phyloP scores from a whole-genome alignment of 2,797 vertebrate genomes.

The Muscicapa comitata region DNA sequence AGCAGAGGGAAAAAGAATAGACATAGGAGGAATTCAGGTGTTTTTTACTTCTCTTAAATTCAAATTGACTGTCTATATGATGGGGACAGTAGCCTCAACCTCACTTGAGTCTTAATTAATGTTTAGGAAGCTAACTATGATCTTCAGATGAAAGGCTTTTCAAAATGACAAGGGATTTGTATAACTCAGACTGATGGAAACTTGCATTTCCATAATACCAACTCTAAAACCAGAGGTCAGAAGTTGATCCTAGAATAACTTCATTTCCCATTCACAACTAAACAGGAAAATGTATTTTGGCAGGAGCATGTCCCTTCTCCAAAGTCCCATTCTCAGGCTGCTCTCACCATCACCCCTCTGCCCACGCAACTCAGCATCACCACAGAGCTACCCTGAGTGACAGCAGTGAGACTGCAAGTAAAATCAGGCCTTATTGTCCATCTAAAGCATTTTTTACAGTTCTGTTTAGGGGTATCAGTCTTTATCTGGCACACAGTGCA shows the following conservation, averaged over 20 bases:
- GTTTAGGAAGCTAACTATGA: conserved; percentile 23
- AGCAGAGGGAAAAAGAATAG: neutral
- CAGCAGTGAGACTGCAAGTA: neutral
- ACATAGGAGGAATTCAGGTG: neutral
- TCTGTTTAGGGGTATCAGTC: neutral
- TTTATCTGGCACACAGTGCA: neutral
- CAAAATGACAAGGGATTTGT: conserved; percentile 38
- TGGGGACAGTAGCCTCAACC: neutral
- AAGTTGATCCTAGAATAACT: conserved; percentile 24
- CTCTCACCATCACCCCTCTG: neutral
- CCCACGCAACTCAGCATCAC: neutral
- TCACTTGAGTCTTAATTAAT: neutral
- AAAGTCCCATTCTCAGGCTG: neutral
- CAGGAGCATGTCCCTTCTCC: neutral
- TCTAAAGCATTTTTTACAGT: neutral
- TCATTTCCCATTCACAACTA: conserved; percentile 2
- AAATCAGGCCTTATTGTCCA: neutral
- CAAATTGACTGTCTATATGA: neutral
- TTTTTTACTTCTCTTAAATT: neutral
- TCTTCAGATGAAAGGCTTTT: conserved; percentile 38
- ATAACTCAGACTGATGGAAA: neutral
- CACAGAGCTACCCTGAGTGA: neutral
- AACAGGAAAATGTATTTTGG: neutral
- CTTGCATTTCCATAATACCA: neutral
- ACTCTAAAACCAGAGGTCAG: conserved; percentile 22